Base-by-base conservation (phyloP, 1,140 invertebrate species). In the Asbolus verrucosus region DNA sequence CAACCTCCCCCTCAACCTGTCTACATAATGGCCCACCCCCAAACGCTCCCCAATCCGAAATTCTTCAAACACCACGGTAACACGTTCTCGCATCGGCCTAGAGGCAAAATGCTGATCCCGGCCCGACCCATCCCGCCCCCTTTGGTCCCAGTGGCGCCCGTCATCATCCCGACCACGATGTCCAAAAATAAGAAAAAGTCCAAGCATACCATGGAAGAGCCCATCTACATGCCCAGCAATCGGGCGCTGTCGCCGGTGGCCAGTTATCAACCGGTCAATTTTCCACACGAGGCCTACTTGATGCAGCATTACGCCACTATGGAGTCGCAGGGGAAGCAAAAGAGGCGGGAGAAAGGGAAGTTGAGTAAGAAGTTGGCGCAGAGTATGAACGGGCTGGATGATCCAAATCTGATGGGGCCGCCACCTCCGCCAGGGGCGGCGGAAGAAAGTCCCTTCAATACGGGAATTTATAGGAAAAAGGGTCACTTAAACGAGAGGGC, bases 401-500 rank as follows among this genome's bases (percentile, higher is more conserved):
- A 83, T 72, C 84, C 85, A 0, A 86, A 88, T 41, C 84, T 85
- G 71, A 85, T 84, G 0, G 36, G 43, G 19, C 11, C 36, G 16
- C 9, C 14, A 21, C 18, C 31, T 8, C 31, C 60, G 6, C 60
- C 31, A 5, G 61, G 33, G 9, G 33, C 16, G 36, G 16, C 21
- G 8, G 90, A 88, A 18, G 92, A 93, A 39, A 94, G 92, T 8
- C 87, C 91, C 4, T 94, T 92, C 27, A 93, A 92, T 30, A 94
- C 94, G 0, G 92, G 92, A 6, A 94, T 94, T 67, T 96, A 97
- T 79, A 85, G 92, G 46, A 90, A 94, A 77, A 95, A 96, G 77
- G 94, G 94, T 0, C 94, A 97, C 78, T 81, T 97, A 61, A 97
- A 97, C 80, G 95, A 97, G 80, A 83, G 94, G 43, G 95, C 95